phyloP scores from a whole-genome alignment of 2,113 vertebrate genomes.

The Percina caprodes region DNA sequence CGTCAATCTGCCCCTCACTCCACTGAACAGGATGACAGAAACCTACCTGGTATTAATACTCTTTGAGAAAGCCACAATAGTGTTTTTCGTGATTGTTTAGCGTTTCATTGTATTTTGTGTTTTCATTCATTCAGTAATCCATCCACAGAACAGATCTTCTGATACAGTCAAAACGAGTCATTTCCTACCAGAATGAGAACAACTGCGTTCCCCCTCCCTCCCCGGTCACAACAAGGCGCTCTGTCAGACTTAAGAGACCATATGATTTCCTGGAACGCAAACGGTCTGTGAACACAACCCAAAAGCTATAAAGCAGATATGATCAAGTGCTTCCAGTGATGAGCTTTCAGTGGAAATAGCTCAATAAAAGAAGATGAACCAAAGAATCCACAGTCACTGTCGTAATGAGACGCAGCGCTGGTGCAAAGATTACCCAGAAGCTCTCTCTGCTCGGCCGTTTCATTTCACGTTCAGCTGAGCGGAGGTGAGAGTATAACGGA shows the following conservation, averaged over 20 bases:
- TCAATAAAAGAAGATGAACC: slow-evolving; percentile 38
- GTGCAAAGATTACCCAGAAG: slow-evolving; percentile 43
- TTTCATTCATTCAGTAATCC: too few relatives aligned
- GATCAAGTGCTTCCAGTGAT: slow-evolving; percentile 31
- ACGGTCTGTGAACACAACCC: background rate
- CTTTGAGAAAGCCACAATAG: too few relatives aligned
- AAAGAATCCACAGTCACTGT: background rate
- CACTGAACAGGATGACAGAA: too few relatives aligned
- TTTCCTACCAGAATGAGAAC: background rate
- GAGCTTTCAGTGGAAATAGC: slow-evolving; percentile 15
- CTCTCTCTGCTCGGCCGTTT: slow-evolving; percentile 11
- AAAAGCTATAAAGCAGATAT: slow-evolving; percentile 20
- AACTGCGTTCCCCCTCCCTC: background rate
- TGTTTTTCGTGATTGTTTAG: too few relatives aligned
- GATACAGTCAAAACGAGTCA: background rate
- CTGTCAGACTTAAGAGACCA: slow-evolving; percentile 23
- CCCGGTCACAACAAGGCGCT: background rate
- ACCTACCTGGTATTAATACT: too few relatives aligned
- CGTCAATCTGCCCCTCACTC: too few relatives aligned
- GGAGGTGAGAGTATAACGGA: slow-evolving; percentile 17
- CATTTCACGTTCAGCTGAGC: slow-evolving; percentile 38
- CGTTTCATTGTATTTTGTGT: too few relatives aligned
- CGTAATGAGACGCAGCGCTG: slow-evolving; percentile 18
- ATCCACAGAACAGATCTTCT: too few relatives aligned
- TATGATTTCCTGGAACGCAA: slow-evolving; percentile 19